phyloP scores from a whole-genome alignment of 2,113 vertebrate species.

The Corythoichthys intestinalis region DNA sequence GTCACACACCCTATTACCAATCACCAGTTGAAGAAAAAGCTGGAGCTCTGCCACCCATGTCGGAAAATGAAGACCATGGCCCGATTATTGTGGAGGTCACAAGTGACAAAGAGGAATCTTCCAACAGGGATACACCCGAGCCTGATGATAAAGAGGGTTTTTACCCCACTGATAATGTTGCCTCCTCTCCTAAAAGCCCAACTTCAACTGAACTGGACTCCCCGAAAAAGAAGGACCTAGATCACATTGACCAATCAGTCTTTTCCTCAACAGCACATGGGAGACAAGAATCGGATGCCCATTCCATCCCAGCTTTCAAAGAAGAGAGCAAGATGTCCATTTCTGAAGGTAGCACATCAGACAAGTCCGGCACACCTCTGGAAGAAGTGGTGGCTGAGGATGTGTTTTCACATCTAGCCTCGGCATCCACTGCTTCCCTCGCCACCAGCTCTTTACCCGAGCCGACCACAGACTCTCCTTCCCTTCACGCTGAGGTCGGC shows the following conservation, averaged over 20 bases:
- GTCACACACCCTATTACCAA: slow-evolving; percentile 96
- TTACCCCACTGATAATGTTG: slow-evolving; percentile 76
- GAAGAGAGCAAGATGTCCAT: slow-evolving; percentile 98
- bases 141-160: slow-evolving; percentile 78
- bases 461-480: slow-evolving; percentile 86
- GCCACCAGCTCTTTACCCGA: no score
- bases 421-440: slow-evolving; percentile 91
- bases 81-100: slow-evolving; percentile 83
- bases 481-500: slow-evolving; percentile 91
- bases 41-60: slow-evolving; percentile 70
- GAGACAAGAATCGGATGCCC: slow-evolving; percentile 75
- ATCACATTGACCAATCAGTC: slow-evolving; percentile 62
- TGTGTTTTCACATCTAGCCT: slow-evolving; percentile 92
- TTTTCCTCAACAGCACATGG: slow-evolving; percentile 44
- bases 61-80: slow-evolving; percentile 61
- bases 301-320: slow-evolving; percentile 79
- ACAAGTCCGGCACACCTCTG: slow-evolving; percentile 89
- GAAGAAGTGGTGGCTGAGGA: slow-evolving; percentile 94
- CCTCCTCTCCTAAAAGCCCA: slow-evolving; percentile 77
- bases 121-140: slow-evolving; percentile 79
- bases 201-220: slow-evolving; percentile 72
- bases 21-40: slow-evolving; percentile 91
- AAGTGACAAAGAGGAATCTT: slow-evolving; percentile 82
- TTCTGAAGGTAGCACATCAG: slow-evolving; percentile 93
- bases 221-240: slow-evolving; percentile 61